Percentiles rank a stretch among this genome's conserved stretches.
Evolutionary conservation across 2,888 invertebrate genomes (phyloP).

Genomic region (Dicycla oo): DNA sequence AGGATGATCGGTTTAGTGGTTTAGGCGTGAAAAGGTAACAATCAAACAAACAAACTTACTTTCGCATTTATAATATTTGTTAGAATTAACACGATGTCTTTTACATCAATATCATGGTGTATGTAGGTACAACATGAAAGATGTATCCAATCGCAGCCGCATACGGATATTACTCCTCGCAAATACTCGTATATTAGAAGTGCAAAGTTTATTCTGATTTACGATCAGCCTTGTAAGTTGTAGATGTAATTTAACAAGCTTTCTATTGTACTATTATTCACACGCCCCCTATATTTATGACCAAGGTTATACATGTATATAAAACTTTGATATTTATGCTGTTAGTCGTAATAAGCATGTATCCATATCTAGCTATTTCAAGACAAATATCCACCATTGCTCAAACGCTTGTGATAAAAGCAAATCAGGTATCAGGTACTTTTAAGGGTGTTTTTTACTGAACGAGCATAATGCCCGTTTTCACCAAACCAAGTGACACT

Average conservation of each 20-base stretch:
- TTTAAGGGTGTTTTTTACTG: constrained; percentile 41
- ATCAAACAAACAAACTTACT: too few relatives aligned
- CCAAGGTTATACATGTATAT: constrained; percentile 45
- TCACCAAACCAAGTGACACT: too few relatives aligned
- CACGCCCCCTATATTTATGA: constrained; percentile 56
- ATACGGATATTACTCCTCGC: constrained; percentile 46
- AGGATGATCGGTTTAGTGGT: too few relatives aligned
- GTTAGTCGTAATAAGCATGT: constrained; percentile 58
- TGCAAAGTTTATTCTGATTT: constrained; percentile 61
- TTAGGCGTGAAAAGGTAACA: too few relatives aligned
- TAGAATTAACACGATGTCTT: too few relatives aligned
- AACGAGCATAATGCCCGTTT: too few relatives aligned
- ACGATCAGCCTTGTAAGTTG: constrained; percentile 48
- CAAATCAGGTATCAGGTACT: constrained; percentile 58
- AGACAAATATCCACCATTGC: constrained; percentile 67
- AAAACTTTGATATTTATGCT: constrained; percentile 60
- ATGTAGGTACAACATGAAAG: constrained; percentile 18
- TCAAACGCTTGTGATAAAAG: constrained; percentile 68
- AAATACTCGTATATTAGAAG: constrained; percentile 55
- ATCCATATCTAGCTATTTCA: constrained; percentile 59
- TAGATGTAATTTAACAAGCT: constrained; percentile 58
- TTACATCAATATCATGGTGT: background rate
- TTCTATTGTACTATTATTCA: constrained; percentile 59
- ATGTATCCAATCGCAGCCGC: constrained; percentile 49
- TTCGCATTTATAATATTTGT: too few relatives aligned